A percentile compares a stretch with the other conserved stretches of the same genome.
phyloP scores from a whole-genome alignment of 2,888 invertebrate genomes.

The Argyresthia albistria region DNA sequence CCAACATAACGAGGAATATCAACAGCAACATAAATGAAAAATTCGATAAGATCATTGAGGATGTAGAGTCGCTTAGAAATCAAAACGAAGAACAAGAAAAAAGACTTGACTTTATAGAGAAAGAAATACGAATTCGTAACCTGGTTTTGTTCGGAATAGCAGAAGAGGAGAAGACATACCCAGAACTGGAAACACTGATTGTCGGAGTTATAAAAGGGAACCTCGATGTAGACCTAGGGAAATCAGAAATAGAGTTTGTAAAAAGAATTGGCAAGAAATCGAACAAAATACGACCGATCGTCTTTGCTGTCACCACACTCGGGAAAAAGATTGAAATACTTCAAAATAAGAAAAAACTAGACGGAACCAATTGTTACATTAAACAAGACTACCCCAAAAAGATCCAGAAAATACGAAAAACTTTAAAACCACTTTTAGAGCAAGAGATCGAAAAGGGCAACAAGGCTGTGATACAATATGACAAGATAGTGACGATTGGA shows the following conservation, averaged over 20 bases:
- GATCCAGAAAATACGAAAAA: neutral
- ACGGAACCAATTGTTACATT: neutral
- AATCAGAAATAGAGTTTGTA: neutral
- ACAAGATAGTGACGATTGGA: neutral
- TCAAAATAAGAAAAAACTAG: neutral
- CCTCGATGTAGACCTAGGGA: neutral
- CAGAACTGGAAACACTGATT: neutral
- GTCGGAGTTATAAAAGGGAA: neutral
- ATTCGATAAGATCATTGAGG: no score
- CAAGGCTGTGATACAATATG: neutral
- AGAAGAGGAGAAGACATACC: neutral
- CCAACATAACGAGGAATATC: neutral
- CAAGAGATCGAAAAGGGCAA: neutral
- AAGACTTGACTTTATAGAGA: neutral
- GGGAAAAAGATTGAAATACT: neutral
- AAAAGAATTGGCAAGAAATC: neutral
- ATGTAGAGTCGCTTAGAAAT: no score
- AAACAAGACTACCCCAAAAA: constrained; percentile 1
- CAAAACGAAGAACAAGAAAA: no score
- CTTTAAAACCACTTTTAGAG: neutral
- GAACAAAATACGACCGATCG: neutral
- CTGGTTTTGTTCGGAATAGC: neutral
- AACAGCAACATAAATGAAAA: neutral
- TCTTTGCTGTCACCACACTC: neutral
- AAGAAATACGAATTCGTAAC: neutral